Percentiles rank a stretch among this genome's conserved stretches.
These are phyloP conservation scores for Caenorhabditis briggsae DNA, from an alignment of 1,140 invertebrate genomes.

Conservation along the genomic window DNA sequence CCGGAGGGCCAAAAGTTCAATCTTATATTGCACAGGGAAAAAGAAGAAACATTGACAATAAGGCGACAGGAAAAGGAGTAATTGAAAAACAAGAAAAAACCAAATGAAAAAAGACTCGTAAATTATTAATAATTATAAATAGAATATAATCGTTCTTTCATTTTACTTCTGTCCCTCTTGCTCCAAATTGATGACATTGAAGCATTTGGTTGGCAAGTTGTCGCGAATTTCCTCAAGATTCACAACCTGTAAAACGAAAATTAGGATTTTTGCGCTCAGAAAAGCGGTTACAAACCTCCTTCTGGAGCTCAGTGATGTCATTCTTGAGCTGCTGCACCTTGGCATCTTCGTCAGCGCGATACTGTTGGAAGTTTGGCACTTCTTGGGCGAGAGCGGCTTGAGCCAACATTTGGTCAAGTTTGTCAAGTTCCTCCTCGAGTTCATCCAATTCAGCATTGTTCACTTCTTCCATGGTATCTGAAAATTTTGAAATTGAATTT, in stretches of 20 bases:
- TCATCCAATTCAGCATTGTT: slow-evolving; percentile 74
- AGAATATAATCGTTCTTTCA: not conserved
- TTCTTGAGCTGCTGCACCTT: slow-evolving; percentile 65
- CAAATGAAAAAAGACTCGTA: not conserved
- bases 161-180: slow-evolving; percentile 76
- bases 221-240: slow-evolving; percentile 72
- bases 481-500: slow-evolving; percentile 63
- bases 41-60: not conserved
- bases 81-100: no score
- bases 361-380: slow-evolving; percentile 57
- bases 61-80: not conserved
- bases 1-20: not conserved
- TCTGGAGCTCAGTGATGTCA: slow-evolving; percentile 66
- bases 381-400: slow-evolving; percentile 69
- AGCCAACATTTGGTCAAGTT: slow-evolving; percentile 69
- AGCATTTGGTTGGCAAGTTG: slow-evolving; percentile 73
- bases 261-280: not conserved
- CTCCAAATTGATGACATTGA: slow-evolving; percentile 74
- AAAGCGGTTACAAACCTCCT: slow-evolving; percentile 65
- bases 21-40: slow-evolving; percentile 5
- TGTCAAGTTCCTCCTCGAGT: slow-evolving; percentile 72
- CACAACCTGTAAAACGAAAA: slow-evolving; percentile 41
- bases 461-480: slow-evolving; percentile 77
- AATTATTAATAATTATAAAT: not conserved
- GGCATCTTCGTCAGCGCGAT: slow-evolving; percentile 65